Evolutionary conservation across 2,113 vertebrate genomes (phyloP).

Genomic region (Piaya cayana): DNA sequence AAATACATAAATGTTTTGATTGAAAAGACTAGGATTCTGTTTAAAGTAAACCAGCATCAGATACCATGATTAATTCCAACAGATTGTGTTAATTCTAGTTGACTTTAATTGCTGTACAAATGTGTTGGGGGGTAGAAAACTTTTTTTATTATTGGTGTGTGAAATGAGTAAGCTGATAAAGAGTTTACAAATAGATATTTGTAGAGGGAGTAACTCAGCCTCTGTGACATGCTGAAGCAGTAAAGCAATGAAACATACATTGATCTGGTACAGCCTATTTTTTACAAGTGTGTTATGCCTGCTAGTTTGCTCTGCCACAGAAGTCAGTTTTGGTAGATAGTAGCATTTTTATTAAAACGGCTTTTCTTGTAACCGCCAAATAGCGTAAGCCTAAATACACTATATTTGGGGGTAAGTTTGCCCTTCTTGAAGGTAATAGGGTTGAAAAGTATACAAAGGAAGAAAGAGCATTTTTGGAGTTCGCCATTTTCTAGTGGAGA

Average conservation of each 20-base stretch:
- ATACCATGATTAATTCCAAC: slow-evolving; percentile 47
- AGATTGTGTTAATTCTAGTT: slow-evolving; percentile 49
- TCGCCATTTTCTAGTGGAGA: background rate
- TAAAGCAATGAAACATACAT: background rate
- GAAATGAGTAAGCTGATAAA: slow-evolving; percentile 25
- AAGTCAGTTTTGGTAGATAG: background rate
- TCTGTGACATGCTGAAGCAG: background rate
- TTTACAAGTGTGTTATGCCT: background rate
- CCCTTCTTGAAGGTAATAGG: background rate
- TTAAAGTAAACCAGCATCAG: slow-evolving; percentile 56
- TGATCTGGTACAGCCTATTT: fast-evolving
- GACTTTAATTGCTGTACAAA: slow-evolving; percentile 54
- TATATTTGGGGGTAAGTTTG: background rate
- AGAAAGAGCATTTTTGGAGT: background rate
- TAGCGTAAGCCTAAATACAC: background rate
- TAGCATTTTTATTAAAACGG: background rate
- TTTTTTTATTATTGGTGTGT: background rate
- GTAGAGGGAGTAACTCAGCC: background rate
- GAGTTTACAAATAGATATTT: background rate
- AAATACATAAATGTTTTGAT: slow-evolving; percentile 46
- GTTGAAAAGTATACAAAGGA: background rate
- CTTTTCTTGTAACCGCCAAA: background rate
- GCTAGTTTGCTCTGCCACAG: background rate
- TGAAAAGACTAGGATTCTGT: slow-evolving; percentile 19
- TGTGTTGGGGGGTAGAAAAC: slow-evolving; percentile 28